Percentiles rank a stretch among this genome's conserved stretches.
phyloP scores from a whole-genome alignment of 2,113 vertebrate species.

The Cynocephalus volans region DNA sequence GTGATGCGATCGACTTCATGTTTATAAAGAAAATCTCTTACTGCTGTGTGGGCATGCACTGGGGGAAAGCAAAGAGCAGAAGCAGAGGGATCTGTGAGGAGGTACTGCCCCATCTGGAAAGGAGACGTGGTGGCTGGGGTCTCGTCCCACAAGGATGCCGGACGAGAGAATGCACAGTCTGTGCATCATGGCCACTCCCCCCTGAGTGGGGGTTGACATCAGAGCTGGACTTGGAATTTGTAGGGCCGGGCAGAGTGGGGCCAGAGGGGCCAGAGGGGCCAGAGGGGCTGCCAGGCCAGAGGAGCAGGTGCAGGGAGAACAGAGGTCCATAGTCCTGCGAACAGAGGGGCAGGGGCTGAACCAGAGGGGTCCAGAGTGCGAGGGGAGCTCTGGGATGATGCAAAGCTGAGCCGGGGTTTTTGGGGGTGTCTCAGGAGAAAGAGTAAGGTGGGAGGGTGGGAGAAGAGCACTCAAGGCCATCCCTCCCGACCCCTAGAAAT shows the following conservation, averaged over 20 bases:
- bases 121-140: accelerated
- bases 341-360: background rate
- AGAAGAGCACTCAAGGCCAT: no score
- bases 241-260: background rate
- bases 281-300: no score
- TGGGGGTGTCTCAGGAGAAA: background rate
- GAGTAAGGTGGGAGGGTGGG: background rate
- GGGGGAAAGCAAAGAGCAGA: no score
- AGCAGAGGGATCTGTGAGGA: no score
- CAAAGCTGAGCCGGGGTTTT: background rate
- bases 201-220: background rate
- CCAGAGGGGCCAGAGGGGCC: no score
- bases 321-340: no score
- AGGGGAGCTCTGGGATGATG: background rate
- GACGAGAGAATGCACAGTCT: background rate
- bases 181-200: background rate
- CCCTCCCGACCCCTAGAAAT: background rate
- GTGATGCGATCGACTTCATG: background rate
- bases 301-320: no score
- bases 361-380: background rate
- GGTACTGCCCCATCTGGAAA: background rate
- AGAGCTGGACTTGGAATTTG: background rate
- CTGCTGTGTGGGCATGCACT: no score
- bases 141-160: accelerated
- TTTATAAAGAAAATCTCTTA: background rate